These are phyloP conservation scores for Tubiluchus corallicola DNA, from an alignment of 2,888 invertebrate genomes.

Conservation along the genomic window DNA sequence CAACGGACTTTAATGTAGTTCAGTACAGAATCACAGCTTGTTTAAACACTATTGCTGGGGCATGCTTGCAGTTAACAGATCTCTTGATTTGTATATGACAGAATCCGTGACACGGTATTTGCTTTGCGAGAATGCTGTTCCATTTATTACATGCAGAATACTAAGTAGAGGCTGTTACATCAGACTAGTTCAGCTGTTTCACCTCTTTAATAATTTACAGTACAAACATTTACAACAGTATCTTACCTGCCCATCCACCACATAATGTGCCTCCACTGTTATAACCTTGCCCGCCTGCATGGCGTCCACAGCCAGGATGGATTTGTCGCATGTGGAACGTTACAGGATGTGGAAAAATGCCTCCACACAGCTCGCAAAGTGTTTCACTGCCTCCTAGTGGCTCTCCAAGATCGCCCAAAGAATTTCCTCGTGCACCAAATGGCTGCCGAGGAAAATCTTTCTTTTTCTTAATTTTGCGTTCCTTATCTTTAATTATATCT, in stretches of 20 bases:
- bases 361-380: constrained; percentile 70
- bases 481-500: constrained; percentile 31
- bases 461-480: constrained; percentile 34
- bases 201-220: too few species aligned
- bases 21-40: too few species aligned
- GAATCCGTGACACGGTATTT: too few species aligned
- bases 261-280: constrained; percentile 74
- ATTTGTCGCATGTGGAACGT: constrained; percentile 75
- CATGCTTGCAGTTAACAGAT: too few species aligned
- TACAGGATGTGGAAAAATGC: constrained; percentile 42
- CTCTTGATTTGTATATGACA: too few species aligned
- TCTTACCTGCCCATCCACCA: constrained; percentile 73
- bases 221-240: too few species aligned
- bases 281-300: constrained; percentile 70
- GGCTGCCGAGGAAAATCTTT: constrained; percentile 35
- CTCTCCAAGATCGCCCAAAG: constrained; percentile 20
- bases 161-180: too few species aligned
- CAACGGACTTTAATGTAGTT: too few species aligned
- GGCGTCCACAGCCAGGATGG: constrained; percentile 77
- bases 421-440: constrained; percentile 19
- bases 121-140: too few species aligned
- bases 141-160: too few species aligned
- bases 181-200: too few species aligned
- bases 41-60: too few species aligned
- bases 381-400: constrained; percentile 27